phyloP scores from a whole-genome alignment of 2,113 vertebrate genomes.

The Herpetotheres cachinnans region DNA sequence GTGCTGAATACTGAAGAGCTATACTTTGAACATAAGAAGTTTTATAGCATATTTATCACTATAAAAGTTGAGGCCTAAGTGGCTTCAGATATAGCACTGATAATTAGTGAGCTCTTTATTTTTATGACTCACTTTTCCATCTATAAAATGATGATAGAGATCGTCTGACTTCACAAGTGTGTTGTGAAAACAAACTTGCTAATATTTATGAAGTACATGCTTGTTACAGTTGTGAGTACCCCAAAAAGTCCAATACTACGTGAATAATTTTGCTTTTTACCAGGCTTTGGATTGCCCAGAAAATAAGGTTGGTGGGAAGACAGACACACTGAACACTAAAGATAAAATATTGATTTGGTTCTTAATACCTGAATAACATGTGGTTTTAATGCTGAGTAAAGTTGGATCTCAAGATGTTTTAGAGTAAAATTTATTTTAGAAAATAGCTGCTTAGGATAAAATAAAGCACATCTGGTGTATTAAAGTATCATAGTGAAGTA shows the following conservation, averaged over 20 bases:
- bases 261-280: background rate
- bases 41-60: background rate
- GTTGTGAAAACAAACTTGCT: background rate
- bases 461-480: background rate
- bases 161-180: background rate
- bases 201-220: background rate
- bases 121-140: background rate
- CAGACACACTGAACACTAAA: background rate
- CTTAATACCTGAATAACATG: background rate
- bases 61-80: background rate
- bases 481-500: background rate
- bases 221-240: background rate
- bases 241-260: background rate
- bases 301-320: background rate
- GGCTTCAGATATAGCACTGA: background rate
- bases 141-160: background rate
- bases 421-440: background rate
- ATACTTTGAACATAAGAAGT: background rate
- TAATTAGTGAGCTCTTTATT: background rate
- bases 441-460: background rate
- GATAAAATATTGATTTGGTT: background rate
- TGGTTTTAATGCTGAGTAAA: background rate
- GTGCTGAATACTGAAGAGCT: background rate
- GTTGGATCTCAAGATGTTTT: background rate
- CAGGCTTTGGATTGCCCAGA: background rate